Conservation (phyloP, 2,888 invertebrate genomes). For the Odontothrips loti region DNA sequence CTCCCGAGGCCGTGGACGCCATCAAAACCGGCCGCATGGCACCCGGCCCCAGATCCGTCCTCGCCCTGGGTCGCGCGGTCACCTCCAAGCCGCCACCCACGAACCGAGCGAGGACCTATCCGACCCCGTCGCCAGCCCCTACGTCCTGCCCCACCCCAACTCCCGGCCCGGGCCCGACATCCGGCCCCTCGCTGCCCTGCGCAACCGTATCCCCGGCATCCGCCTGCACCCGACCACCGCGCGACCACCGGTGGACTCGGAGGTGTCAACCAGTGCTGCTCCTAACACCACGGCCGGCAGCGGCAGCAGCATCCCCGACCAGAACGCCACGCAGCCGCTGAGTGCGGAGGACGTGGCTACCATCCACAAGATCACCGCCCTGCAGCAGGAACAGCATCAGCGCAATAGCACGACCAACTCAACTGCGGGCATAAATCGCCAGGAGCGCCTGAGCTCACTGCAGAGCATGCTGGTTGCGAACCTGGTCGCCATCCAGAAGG, state of each 20-base stretch:
- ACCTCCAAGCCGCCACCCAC: not conserved
- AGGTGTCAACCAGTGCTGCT: not conserved
- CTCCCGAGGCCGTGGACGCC: not conserved
- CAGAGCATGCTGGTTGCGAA: conserved; percentile 9
- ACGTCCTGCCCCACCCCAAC: not conserved
- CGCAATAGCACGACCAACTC: not conserved
- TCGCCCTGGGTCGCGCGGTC: not conserved
- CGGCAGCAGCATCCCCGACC: not conserved
- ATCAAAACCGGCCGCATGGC: not conserved
- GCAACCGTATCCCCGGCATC: not conserved
- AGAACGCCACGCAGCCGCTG: not conserved
- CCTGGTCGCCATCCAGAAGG: conserved; percentile 10
- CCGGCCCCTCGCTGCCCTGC: not conserved
- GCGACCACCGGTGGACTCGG: not conserved
- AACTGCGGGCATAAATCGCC: not conserved
- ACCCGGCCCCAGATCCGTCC: not conserved
- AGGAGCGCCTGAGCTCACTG: conserved; percentile 4
- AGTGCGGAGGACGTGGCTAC: not conserved
- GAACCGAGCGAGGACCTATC: not conserved
- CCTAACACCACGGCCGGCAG: not conserved
- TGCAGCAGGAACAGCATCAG: not conserved
- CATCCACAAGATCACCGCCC: not conserved
- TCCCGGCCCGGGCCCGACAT: not conserved
- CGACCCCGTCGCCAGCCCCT: not conserved
- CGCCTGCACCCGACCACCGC: not conserved